Evolutionary conservation across 2,888 invertebrate species (phyloP).

Genomic region (Drosophila pullipes): DNA sequence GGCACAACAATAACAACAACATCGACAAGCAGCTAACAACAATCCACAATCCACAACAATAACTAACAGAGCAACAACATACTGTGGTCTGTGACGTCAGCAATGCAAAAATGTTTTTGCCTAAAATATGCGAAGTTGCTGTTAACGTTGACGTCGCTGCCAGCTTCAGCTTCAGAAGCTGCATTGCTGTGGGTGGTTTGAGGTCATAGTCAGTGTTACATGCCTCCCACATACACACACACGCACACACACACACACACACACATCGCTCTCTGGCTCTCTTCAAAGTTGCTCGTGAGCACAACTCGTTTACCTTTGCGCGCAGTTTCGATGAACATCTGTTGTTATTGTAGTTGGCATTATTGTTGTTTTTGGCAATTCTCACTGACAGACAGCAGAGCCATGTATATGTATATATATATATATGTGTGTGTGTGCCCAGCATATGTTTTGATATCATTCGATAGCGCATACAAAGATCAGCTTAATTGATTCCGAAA

Average conservation of each 20-base stretch:
- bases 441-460: constrained; percentile 62
- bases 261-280: constrained; percentile 49
- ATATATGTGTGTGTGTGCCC: background rate
- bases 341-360: constrained; percentile 62
- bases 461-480: constrained; percentile 49
- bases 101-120: constrained; percentile 47
- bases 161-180: constrained; percentile 32
- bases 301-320: constrained; percentile 77
- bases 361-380: constrained; percentile 66
- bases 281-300: constrained; percentile 53
- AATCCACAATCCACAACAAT: constrained; percentile 34
- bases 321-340: constrained; percentile 64
- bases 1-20: constrained; percentile 52
- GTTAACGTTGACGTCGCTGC: constrained; percentile 33
- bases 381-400: constrained; percentile 56
- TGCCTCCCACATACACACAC: constrained; percentile 48
- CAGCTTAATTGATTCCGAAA: constrained; percentile 52
- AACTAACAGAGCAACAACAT: constrained; percentile 25
- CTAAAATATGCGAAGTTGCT: constrained; percentile 56
- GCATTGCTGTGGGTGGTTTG: constrained; percentile 71
- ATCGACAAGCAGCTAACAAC: constrained; percentile 37
- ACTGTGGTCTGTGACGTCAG: constrained; percentile 56
- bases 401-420: constrained; percentile 48
- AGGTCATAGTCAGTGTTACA: constrained; percentile 73
- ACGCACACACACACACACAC: constrained; percentile 56